These are phyloP conservation scores for Spodoptera litura DNA, from an alignment of 1,140 invertebrate species.

Conservation along the genomic window DNA sequence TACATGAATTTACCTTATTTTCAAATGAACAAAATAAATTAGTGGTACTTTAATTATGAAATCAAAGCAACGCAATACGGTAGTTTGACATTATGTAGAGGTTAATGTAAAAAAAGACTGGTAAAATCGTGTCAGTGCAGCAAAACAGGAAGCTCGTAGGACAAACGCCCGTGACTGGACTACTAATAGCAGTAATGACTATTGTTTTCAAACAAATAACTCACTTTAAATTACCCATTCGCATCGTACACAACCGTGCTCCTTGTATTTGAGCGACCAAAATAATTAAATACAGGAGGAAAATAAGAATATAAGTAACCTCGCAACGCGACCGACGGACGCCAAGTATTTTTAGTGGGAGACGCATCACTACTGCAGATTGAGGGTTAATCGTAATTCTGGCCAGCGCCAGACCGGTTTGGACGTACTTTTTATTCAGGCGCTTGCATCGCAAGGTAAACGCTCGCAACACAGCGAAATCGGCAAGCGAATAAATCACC, in stretches of 20 bases:
- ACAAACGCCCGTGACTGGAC: constrained; percentile 68
- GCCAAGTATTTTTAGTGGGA: constrained; percentile 74
- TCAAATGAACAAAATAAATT: no score
- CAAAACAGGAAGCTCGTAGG: constrained; percentile 76
- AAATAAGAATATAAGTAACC: constrained; percentile 51
- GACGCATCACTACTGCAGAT: constrained; percentile 68
- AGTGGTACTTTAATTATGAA: background rate
- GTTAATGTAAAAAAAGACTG: constrained; percentile 62
- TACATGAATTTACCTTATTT: no score
- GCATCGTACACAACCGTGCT: constrained; percentile 32
- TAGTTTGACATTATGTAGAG: constrained; percentile 56
- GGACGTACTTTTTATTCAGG: constrained; percentile 60
- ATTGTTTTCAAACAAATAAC: constrained; percentile 54
- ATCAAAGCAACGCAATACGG: constrained; percentile 8
- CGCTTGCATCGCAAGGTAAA: constrained; percentile 64
- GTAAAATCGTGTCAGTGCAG: constrained; percentile 60
- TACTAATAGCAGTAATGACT: constrained; percentile 63
- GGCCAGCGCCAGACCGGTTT: constrained; percentile 76
- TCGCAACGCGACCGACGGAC: constrained; percentile 53
- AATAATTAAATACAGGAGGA: constrained; percentile 28
- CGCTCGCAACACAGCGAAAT: constrained; percentile 61
- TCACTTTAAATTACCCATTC: constrained; percentile 31
- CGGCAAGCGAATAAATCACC: constrained; percentile 61
- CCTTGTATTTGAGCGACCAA: constrained; percentile 27
- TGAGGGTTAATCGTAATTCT: constrained; percentile 80